phyloP scores from a whole-genome alignment of 1,140 invertebrate genomes.

The Grapholita molesta region DNA sequence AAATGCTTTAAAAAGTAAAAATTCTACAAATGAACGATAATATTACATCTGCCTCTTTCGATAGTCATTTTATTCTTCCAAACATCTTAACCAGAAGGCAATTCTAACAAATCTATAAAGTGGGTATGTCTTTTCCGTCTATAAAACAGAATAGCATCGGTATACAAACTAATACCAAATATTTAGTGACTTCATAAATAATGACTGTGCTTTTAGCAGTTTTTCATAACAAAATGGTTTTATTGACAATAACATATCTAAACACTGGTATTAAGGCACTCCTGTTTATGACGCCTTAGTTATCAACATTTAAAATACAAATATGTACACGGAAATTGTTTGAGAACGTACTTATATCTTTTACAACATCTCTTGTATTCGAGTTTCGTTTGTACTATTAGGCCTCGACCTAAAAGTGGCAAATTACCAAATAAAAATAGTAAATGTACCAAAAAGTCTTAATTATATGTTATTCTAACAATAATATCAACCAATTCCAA shows the following conservation, averaged over 20 bases:
- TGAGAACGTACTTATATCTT: background rate
- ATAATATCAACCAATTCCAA: slow-evolving; percentile 6
- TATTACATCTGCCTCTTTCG: slow-evolving; percentile 9
- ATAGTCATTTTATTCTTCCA: too few species aligned
- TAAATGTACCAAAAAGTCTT: background rate
- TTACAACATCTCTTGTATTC: background rate
- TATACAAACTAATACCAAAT: background rate
- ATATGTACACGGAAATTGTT: background rate
- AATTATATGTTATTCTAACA: background rate
- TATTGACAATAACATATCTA: slow-evolving; percentile 21
- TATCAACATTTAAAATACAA: background rate
- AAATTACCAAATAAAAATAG: background rate
- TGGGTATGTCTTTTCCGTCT: background rate
- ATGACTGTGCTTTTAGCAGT: background rate
- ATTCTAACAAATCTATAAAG: too few species aligned
- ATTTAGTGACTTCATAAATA: background rate
- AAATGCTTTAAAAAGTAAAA: slow-evolving; percentile 29
- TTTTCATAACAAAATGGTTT: background rate
- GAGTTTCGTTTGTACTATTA: slow-evolving; percentile 30
- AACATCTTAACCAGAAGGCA: too few species aligned
- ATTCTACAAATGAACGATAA: slow-evolving; percentile 21
- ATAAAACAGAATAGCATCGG: background rate
- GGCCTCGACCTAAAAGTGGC: slow-evolving; percentile 13
- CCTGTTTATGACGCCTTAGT: slow-evolving; percentile 32
- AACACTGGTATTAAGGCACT: slow-evolving; percentile 52